Evolutionary conservation across 2,888 invertebrate genomes (phyloP).

Genomic region (Esperia sulphurella): DNA sequence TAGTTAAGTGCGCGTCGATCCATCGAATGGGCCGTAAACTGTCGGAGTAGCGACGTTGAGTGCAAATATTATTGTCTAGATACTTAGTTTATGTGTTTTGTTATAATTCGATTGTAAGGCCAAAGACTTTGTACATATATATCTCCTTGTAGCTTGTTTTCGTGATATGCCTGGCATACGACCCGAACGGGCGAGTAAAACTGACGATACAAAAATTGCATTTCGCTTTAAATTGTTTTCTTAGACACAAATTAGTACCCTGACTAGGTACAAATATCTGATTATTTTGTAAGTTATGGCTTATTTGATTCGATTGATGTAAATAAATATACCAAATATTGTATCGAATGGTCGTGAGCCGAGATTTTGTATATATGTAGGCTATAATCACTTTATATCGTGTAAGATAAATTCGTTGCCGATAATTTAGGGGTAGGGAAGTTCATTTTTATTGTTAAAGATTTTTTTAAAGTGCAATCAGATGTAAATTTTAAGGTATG

Average conservation of each 20-base stretch:
- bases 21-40: slow-evolving; percentile 17
- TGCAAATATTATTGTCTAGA: slow-evolving; percentile 50
- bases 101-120: slow-evolving; percentile 66
- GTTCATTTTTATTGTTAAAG: slow-evolving; percentile 65
- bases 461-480: slow-evolving; percentile 74
- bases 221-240: slow-evolving; percentile 73
- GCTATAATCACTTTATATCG: slow-evolving; percentile 35
- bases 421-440: slow-evolving; percentile 43
- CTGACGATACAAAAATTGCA: slow-evolving; percentile 74
- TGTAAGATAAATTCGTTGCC: slow-evolving; percentile 56
- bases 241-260: slow-evolving; percentile 49
- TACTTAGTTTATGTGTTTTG: slow-evolving; percentile 32
- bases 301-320: slow-evolving; percentile 57
- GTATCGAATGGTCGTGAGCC: slow-evolving; percentile 52
- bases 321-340: slow-evolving; percentile 78
- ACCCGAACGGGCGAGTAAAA: slow-evolving; percentile 40
- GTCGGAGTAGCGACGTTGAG: slow-evolving; percentile 34
- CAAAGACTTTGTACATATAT: slow-evolving; percentile 74
- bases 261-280: slow-evolving; percentile 68
- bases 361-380: slow-evolving; percentile 61
- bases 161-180: slow-evolving; percentile 47
- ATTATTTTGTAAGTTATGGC: slow-evolving; percentile 62
- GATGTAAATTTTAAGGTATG: slow-evolving; percentile 70
- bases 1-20: slow-evolving; percentile 20
- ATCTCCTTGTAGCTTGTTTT: slow-evolving; percentile 34